These are phyloP conservation scores for Rhamnusium bicolor DNA, from an alignment of 2,888 invertebrate species.

Conservation along the genomic window DNA sequence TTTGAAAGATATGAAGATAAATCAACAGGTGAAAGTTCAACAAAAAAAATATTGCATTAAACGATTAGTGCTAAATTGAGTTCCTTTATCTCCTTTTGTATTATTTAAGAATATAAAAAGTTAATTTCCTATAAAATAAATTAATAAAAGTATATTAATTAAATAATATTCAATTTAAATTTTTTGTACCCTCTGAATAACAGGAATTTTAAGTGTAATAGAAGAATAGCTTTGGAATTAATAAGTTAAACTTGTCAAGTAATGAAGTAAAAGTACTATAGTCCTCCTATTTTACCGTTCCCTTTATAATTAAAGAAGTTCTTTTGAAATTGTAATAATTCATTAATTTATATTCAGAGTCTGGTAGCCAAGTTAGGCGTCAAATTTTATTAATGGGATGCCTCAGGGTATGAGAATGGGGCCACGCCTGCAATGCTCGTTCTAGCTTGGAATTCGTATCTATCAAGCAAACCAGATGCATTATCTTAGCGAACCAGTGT, in stretches of 20 bases:
- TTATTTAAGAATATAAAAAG: background rate
- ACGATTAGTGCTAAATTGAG: background rate
- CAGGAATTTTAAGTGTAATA: background rate
- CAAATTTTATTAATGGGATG: constrained; percentile 69
- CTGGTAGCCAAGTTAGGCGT: constrained; percentile 68
- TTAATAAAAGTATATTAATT: no score
- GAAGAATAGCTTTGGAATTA: background rate
- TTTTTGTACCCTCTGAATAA: background rate
- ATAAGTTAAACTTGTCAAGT: constrained; percentile 20
- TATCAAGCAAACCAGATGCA: constrained; percentile 59
- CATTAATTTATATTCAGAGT: constrained; percentile 70
- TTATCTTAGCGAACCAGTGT: constrained; percentile 54
- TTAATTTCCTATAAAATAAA: no score
- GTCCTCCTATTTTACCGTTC: constrained; percentile 16
- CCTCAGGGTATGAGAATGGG: constrained; percentile 60
- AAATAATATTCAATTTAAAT: background rate
- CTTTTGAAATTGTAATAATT: constrained; percentile 61
- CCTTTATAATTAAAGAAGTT: constrained; percentile 27
- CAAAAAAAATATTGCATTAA: background rate
- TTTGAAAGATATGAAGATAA: no score
- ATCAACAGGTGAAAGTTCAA: no score
- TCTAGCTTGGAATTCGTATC: constrained; percentile 61
- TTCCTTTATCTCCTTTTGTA: background rate
- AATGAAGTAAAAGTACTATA: background rate
- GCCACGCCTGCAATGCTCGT: constrained; percentile 63